Conservation (phyloP, 2,797 vertebrate genomes). For the Apodemus agrarius region DNA sequence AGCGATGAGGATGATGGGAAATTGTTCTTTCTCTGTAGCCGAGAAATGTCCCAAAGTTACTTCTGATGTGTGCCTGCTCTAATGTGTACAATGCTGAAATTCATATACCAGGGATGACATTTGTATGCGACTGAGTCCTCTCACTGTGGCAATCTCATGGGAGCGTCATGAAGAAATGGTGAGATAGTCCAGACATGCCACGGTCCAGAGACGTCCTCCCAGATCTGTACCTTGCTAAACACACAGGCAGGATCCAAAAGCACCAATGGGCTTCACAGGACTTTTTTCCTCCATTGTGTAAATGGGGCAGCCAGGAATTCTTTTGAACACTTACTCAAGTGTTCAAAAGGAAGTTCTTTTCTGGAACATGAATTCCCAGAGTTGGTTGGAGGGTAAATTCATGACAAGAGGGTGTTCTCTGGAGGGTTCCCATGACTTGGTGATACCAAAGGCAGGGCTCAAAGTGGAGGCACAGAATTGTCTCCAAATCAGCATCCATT, state of each 20-base stretch:
- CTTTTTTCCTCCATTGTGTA: background rate
- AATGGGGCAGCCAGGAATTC: background rate
- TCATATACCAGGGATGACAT: background rate
- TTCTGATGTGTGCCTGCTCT: background rate
- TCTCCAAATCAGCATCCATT: background rate
- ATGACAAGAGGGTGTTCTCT: background rate
- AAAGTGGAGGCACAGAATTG: background rate
- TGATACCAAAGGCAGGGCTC: background rate
- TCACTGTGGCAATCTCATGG: background rate
- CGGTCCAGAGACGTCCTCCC: too few species aligned
- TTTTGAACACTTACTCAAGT: background rate
- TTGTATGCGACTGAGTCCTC: background rate
- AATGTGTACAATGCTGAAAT: background rate
- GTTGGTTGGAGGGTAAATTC: background rate
- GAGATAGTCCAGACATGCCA: too few species aligned
- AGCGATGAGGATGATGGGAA: background rate
- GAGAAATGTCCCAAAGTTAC: background rate
- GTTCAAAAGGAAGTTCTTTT: background rate
- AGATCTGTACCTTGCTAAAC: too few species aligned
- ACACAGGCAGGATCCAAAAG: background rate
- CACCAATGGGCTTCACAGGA: background rate
- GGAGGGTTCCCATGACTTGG: background rate
- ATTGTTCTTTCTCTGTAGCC: background rate
- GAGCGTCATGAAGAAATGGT: background rate
- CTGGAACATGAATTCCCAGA: background rate